These are phyloP conservation scores for Plectrocnemia conspersa DNA, from an alignment of 1,140 invertebrate genomes.

Conservation along the genomic window DNA sequence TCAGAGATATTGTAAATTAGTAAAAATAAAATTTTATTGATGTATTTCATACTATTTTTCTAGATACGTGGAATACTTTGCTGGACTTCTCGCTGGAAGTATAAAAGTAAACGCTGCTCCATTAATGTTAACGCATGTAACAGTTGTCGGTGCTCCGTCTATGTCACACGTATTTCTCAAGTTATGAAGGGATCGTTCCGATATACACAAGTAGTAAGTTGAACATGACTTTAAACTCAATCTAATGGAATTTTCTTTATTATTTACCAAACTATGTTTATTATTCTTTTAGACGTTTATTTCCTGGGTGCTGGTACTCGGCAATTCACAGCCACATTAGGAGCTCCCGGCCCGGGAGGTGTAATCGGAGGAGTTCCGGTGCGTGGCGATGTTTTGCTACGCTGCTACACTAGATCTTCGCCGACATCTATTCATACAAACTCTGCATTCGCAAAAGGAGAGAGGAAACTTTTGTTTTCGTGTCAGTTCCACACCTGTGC, in stretches of 20 bases:
- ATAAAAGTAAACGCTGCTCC: conserved; percentile 83
- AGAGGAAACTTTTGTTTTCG: conserved; percentile 59
- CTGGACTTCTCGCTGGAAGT: conserved; percentile 80
- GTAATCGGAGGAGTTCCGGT: conserved; percentile 71
- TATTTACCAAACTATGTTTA: conserved; percentile 6
- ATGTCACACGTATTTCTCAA: conserved; percentile 80
- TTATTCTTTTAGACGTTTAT: conserved; percentile 58
- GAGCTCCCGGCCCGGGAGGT: conserved; percentile 53
- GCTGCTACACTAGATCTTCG: conserved; percentile 72
- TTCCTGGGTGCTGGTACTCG: conserved; percentile 58
- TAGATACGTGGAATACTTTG: conserved; percentile 70
- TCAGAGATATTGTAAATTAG: background rate
- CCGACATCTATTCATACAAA: conserved; percentile 37
- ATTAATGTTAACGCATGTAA: conserved; percentile 80
- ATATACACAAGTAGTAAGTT: conserved; percentile 74
- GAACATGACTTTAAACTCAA: background rate
- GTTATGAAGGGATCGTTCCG: conserved; percentile 77
- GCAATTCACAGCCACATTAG: conserved; percentile 68
- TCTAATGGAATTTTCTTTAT: conserved; percentile 10
- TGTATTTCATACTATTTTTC: conserved; percentile 7
- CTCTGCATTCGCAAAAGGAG: conserved; percentile 30
- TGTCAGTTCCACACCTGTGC: conserved; percentile 92
- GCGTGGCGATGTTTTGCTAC: conserved; percentile 83
- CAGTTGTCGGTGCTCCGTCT: conserved; percentile 76
- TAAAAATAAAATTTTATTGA: no score